Conservation (phyloP, 2,888 invertebrate genomes). For the Zele albiditarsus region DNA sequence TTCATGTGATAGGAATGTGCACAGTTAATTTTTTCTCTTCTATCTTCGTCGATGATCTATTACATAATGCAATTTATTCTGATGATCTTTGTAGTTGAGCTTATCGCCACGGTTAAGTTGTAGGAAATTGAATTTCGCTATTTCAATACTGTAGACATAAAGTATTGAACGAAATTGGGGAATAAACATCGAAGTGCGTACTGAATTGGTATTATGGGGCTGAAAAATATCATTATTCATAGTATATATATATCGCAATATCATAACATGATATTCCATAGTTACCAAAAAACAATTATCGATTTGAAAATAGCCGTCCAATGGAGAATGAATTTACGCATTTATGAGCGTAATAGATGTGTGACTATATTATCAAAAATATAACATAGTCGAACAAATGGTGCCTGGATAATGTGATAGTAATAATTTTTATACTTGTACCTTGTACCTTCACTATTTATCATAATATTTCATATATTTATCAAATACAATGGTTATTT, state of each 20-base stretch:
- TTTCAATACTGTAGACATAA: slow-evolving; percentile 38
- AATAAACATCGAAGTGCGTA: background rate
- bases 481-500: background rate
- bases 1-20: background rate
- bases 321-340: background rate
- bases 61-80: background rate
- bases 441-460: background rate
- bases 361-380: slow-evolving; percentile 12
- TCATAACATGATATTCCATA: background rate
- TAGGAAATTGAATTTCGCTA: background rate
- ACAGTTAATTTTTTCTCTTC: background rate
- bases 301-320: slow-evolving; percentile 23
- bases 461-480: slow-evolving; percentile 12
- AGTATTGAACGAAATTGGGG: slow-evolving; percentile 29
- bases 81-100: background rate
- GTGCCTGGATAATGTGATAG: slow-evolving; percentile 56
- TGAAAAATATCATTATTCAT: background rate
- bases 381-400: slow-evolving; percentile 52
- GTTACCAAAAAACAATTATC: background rate
- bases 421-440: slow-evolving; percentile 19
- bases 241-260: background rate
- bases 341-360: background rate
- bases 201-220: background rate
- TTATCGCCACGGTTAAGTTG: background rate
- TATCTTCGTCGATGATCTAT: background rate